Base-by-base conservation (phyloP, 2,113 vertebrate species). In the Labrus mixtus region DNA sequence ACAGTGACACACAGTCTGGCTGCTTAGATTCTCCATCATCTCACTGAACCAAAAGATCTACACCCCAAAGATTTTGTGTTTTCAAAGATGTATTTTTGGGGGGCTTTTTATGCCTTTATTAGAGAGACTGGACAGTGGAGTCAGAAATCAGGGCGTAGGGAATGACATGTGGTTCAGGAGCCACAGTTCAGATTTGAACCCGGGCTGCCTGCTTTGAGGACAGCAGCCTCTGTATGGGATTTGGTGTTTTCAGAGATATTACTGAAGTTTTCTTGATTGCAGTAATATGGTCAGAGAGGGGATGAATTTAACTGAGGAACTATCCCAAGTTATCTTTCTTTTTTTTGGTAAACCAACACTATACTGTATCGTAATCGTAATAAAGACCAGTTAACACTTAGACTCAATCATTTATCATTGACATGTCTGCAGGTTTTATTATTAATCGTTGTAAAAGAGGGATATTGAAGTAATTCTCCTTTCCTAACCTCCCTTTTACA, bases 361-460 rank as follows among this genome's bases (percentile, higher is more conserved):
- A 56, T 39, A 11, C 36, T 70, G 29, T 63, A 55, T 68, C 12
- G 19, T 22, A 41, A 9, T 59, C 59, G 50, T 53, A 19, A 54
- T 33, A 41, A 55, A 25, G 25, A n/a, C 53, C 55, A 67, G 33
- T 65, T 8, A 48, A 61, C 22, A 19, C 61, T 64, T 1, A 59
- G 29, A 66, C 64, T 25, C 60, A 12, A 79, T 82, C 48, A 46
- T 76, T 83, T 63, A 66, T 76, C 20, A 39, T 17, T 60, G 36
- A 56, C 0, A 17, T 50, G 20, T 17, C 46, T 79, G 56, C 56
- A 37, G 71, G 54, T 57, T 78, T 67, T n/a, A 37, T 6, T 53
- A 5, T 63, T 48, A 69, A 69, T 66, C 36, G 59, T 20, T 67
- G 39, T 70, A 43, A 73, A 23, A 68, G 58, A 68, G 7, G 36